These are phyloP conservation scores for Eupithecia vulgata DNA, from an alignment of 2,888 invertebrate species.

Conservation along the genomic window DNA sequence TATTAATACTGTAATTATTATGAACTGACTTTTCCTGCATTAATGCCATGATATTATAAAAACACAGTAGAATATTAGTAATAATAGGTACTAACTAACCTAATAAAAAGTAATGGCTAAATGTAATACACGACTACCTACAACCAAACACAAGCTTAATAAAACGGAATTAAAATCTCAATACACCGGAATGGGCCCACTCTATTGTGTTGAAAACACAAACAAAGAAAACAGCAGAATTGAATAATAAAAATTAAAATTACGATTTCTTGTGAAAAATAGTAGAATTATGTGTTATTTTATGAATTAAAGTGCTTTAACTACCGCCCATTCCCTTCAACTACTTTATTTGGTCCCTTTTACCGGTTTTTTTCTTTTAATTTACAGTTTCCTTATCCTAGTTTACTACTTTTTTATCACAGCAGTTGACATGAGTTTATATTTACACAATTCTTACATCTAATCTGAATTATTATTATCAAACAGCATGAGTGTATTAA, in stretches of 20 bases:
- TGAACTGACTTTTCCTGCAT: not conserved
- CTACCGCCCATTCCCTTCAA: not conserved
- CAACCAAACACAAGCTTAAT: not conserved
- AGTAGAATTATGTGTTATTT: not conserved
- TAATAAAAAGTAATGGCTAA: not conserved
- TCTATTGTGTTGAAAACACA: not conserved
- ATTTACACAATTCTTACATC: not conserved
- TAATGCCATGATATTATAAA: not conserved
- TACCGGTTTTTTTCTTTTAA: not conserved
- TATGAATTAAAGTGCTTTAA: not conserved
- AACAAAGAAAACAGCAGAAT: not conserved
- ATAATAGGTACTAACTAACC: not conserved
- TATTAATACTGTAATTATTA: not conserved
- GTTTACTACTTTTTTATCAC: slow-evolving; percentile 6
- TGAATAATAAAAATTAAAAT: not conserved
- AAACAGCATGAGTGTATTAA: slow-evolving; percentile 1
- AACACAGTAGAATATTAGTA: not conserved
- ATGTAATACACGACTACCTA: not conserved
- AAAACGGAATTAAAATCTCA: not conserved
- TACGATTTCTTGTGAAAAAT: not conserved
- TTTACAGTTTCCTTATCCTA: not conserved
- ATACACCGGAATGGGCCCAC: not conserved
- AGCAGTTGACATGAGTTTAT: slow-evolving; percentile 6
- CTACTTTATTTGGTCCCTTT: not conserved
- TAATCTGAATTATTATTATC: slow-evolving; percentile 10